Conservation (phyloP, 2,113 vertebrate species). For the Mormyrus iriodes region DNA sequence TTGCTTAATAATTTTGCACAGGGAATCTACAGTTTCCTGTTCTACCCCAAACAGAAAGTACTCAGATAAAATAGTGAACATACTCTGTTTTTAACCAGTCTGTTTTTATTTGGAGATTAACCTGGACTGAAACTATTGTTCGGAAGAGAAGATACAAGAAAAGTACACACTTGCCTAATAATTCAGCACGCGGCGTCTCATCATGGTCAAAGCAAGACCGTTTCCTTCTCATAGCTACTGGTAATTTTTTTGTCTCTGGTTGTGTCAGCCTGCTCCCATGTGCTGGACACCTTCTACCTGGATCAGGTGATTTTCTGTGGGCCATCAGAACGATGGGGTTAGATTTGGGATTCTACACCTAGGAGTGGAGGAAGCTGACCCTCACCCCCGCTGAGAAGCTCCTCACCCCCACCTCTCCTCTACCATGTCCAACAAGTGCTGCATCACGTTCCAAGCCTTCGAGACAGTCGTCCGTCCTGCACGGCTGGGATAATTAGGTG, state of each 20-base stretch:
- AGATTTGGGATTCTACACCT: not conserved
- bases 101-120: not conserved
- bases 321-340: too few species aligned
- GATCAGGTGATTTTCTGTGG: not conserved
- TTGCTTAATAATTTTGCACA: not conserved
- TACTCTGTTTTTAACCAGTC: not conserved
- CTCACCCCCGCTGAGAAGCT: not conserved
- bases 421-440: not conserved
- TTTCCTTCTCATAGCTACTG: not conserved
- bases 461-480: not conserved
- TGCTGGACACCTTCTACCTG: not conserved
- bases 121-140: not conserved
- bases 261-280: not conserved
- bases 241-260: not conserved
- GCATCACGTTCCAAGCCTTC: not conserved
- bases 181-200: not conserved
- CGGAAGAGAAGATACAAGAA: not conserved
- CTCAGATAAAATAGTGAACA: not conserved
- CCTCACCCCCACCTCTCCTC: not conserved
- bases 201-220: not conserved
- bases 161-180: not conserved
- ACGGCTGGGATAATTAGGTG: not conserved
- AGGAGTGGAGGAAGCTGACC: not conserved
- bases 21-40: not conserved
- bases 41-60: not conserved